These are phyloP conservation scores for Sturnira hondurensis DNA, from an alignment of 2,113 vertebrate genomes.

Conservation along the genomic window DNA sequence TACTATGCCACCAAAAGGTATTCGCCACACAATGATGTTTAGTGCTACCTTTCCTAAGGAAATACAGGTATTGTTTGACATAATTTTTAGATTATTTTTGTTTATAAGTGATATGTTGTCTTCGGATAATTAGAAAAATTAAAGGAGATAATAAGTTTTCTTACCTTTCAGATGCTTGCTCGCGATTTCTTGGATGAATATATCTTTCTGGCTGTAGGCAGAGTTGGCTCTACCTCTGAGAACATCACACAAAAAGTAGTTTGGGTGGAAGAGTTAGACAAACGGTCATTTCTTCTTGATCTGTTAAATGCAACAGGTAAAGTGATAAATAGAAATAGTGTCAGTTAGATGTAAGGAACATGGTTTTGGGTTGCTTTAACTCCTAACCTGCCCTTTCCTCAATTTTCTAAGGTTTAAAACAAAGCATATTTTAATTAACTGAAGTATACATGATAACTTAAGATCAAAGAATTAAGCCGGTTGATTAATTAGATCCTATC, in stretches of 20 bases:
- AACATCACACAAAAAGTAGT: conserved; percentile 99
- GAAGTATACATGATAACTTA: background rate
- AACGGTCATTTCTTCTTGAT: conserved; percentile 97
- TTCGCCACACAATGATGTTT: conserved; percentile 97
- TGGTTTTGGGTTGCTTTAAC: background rate
- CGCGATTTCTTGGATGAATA: conserved; percentile 99
- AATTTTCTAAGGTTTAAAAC: background rate
- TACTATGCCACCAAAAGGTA: conserved; percentile 93
- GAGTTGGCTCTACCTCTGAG: conserved; percentile 98
- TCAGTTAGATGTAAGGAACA: background rate
- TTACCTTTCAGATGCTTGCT: conserved; percentile 89
- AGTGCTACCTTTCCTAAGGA: conserved; percentile 98
- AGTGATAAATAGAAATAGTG: background rate
- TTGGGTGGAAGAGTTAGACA: conserved; percentile 98
- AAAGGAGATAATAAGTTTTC: background rate
- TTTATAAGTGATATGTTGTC: accelerated
- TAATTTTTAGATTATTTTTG: accelerated
- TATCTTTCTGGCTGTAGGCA: conserved; percentile 97
- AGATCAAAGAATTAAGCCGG: background rate
- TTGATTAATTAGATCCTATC: background rate
- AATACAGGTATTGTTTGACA: conserved; percentile 87
- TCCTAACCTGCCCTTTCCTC: background rate
- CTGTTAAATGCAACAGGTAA: conserved; percentile 97
- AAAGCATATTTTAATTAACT: background rate
- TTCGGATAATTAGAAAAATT: background rate